A percentile compares a stretch with the other conserved stretches of the same genome.
phyloP scores from a whole-genome alignment of 2,888 invertebrate species.

The Quadriops clusia region DNA sequence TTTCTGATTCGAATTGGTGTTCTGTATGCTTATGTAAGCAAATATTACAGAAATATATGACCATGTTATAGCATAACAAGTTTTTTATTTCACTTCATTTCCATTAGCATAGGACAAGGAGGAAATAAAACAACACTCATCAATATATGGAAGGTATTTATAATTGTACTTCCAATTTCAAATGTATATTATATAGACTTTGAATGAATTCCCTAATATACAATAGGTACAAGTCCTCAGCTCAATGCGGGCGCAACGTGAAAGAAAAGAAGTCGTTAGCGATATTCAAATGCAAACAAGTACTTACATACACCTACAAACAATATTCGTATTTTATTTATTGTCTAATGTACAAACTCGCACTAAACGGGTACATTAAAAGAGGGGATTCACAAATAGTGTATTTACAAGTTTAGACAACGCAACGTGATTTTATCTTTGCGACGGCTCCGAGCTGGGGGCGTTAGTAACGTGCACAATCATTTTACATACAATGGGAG shows the following conservation, averaged over 20 bases:
- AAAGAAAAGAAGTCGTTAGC: too few species aligned
- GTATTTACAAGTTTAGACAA: constrained; percentile 25
- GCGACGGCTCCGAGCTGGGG: too few species aligned
- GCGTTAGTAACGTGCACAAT: constrained; percentile 28
- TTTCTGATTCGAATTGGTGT: too few species aligned
- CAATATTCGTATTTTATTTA: constrained; percentile 22
- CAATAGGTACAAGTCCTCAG: constrained; percentile 28
- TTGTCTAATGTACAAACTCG: constrained; percentile 25
- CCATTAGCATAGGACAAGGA: too few species aligned
- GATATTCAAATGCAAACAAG: constrained; percentile 6
- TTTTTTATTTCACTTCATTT: too few species aligned
- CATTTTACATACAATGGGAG: constrained; percentile 27
- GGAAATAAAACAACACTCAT: constrained; percentile 15
- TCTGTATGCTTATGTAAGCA: too few species aligned
- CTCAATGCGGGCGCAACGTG: too few species aligned
- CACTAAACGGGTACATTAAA: constrained; percentile 14
- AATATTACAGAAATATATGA: too few species aligned
- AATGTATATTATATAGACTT: constrained; percentile 30
- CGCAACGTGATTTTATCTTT: constrained; percentile 22
- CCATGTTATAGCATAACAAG: too few species aligned
- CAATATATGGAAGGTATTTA: constrained; percentile 35
- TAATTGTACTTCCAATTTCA: constrained; percentile 38
- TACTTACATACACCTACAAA: constrained; percentile 18
- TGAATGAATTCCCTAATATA: constrained; percentile 30
- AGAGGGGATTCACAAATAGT: constrained; percentile 22